Percentiles rank a stretch among this genome's conserved stretches.
phyloP scores from a whole-genome alignment of 2,888 invertebrate genomes.

The Metellina segmentata region DNA sequence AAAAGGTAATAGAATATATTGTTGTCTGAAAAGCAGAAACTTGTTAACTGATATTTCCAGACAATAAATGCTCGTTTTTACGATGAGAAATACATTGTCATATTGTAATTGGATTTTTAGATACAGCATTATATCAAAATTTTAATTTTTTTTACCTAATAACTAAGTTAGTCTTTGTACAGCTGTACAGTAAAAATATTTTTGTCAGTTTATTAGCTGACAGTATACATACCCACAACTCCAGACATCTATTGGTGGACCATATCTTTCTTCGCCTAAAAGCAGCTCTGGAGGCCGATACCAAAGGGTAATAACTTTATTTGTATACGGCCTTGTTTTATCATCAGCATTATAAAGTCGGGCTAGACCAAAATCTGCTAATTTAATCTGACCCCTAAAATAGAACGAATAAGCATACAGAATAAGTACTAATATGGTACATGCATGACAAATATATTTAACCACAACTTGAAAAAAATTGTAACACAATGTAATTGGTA shows the following conservation, averaged over 20 bases:
- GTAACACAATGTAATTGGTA: no score
- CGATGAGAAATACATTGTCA: neutral
- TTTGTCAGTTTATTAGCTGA: neutral
- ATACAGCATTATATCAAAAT: neutral
- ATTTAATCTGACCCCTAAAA: conserved; percentile 97
- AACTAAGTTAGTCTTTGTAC: neutral
- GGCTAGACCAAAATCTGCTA: conserved; percentile 98
- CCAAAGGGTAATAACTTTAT: conserved; percentile 99
- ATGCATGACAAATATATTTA: neutral
- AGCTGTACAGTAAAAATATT: no score
- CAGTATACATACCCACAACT: conserved; percentile 88
- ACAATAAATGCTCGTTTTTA: no score
- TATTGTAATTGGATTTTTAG: neutral
- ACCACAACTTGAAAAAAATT: no score
- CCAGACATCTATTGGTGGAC: conserved; percentile 99
- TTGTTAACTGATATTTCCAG: no score
- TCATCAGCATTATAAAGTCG: conserved; percentile 97
- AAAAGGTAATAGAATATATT: no score
- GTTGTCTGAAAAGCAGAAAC: no score
- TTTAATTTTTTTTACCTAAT: neutral
- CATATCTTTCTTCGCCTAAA: conserved; percentile 97
- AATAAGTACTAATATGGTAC: neutral
- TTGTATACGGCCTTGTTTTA: conserved; percentile 96
- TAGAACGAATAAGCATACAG: conserved; percentile 3
- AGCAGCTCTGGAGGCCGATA: conserved; percentile 98